These are phyloP conservation scores for Drosophila jambulina DNA, from an alignment of 1,140 invertebrate species.

Conservation along the genomic window DNA sequence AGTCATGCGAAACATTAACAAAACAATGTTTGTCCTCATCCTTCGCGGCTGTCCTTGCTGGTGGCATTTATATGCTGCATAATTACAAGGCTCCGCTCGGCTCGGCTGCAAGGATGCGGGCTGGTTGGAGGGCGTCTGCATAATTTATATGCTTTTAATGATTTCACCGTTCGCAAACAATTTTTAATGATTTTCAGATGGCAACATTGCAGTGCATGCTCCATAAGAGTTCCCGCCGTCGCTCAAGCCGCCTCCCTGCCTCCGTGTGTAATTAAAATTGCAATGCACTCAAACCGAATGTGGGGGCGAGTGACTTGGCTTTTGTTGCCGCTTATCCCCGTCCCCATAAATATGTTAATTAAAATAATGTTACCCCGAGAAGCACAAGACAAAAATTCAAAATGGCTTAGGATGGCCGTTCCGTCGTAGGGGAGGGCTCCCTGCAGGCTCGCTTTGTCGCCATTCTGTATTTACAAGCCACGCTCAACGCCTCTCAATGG, in stretches of 20 bases:
- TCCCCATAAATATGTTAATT: slow-evolving; percentile 80
- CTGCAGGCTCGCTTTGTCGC: slow-evolving; percentile 77
- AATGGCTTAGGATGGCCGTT: slow-evolving; percentile 78
- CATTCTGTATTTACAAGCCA: slow-evolving; percentile 79
- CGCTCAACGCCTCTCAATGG: slow-evolving; percentile 78
- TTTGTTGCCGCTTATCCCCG: slow-evolving; percentile 53
- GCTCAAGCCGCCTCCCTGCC: slow-evolving; percentile 12
- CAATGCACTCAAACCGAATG: slow-evolving; percentile 50
- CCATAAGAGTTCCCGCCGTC: slow-evolving; percentile 23
- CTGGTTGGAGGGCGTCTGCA: slow-evolving; percentile 39
- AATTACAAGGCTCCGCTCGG: slow-evolving; percentile 52
- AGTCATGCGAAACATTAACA: slow-evolving; percentile 70
- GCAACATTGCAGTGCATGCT: slow-evolving; percentile 55
- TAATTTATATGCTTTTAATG: slow-evolving; percentile 83
- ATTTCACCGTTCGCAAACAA: slow-evolving; percentile 72
- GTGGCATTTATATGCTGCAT: slow-evolving; percentile 65
- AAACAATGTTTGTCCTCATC: slow-evolving; percentile 63
- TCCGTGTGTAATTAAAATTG: slow-evolving; percentile 80
- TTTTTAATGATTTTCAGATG: slow-evolving; percentile 77
- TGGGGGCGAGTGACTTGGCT: slow-evolving; percentile 40
- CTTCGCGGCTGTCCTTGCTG: slow-evolving; percentile 35
- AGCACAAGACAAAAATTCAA: slow-evolving; percentile 66
- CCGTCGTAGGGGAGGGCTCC: slow-evolving; percentile 36
- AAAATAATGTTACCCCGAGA: slow-evolving; percentile 79
- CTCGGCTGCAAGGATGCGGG: slow-evolving; percentile 20